A percentile compares a stretch with the other conserved stretches of the same genome.
Conservation (phyloP, 1,140 invertebrate species). For the Philopotamus ludificatus region DNA sequence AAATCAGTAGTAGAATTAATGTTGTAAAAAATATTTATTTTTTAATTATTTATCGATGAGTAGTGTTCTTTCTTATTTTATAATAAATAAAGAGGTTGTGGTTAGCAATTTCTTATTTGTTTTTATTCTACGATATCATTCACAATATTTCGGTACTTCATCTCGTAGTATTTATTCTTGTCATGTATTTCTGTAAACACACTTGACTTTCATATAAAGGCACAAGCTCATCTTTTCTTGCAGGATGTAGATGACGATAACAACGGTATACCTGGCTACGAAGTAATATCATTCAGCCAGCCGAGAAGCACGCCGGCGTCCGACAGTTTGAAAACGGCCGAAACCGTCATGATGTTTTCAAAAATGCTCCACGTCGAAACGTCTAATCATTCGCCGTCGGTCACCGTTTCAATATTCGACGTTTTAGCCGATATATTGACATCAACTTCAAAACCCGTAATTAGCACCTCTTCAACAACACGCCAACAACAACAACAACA, state of each 20-base stretch:
- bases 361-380: conserved; percentile 56
- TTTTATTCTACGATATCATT: background rate
- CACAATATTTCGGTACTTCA: conserved; percentile 2
- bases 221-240: conserved; percentile 50
- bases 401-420: conserved; percentile 58
- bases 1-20: too few relatives aligned
- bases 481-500: conserved; percentile 9
- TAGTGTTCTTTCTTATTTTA: conserved; percentile 4
- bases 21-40: too few relatives aligned
- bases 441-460: conserved; percentile 50
- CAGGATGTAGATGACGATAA: conserved; percentile 57
- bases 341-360: conserved; percentile 51
- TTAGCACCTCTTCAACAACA: conserved; percentile 51
- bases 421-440: conserved; percentile 58
- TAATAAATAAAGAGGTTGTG: conserved; percentile 10
- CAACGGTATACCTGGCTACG: conserved; percentile 54
- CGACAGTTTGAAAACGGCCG: conserved; percentile 53
- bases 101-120: conserved; percentile 8
- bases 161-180: background rate
- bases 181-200: conserved; percentile 11
- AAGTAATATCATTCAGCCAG: conserved; percentile 55
- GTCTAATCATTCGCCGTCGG: conserved; percentile 55
- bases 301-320: conserved; percentile 52
- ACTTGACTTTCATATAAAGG: conserved; percentile 38
- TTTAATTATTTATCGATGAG: too few relatives aligned